These are phyloP conservation scores for Leucoraja ocellata DNA, from an alignment of 2,797 vertebrate species.

Conservation along the genomic window DNA sequence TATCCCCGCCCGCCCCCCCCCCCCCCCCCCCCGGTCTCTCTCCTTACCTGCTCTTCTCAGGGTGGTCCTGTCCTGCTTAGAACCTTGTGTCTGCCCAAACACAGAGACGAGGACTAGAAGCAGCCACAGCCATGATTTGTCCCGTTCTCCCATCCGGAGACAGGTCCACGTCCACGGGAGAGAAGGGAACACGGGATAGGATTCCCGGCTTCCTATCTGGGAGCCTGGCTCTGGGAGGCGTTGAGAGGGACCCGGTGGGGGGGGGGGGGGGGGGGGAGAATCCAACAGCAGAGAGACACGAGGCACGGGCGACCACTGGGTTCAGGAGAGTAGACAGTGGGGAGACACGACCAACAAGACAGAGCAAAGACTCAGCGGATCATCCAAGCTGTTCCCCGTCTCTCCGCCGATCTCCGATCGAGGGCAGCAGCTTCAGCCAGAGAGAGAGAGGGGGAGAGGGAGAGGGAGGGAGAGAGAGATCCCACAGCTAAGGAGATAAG, in stretches of 20 bases:
- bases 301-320: not conserved
- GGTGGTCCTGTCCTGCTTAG: not conserved
- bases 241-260: too few species aligned
- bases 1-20: too few species aligned
- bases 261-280: too few species aligned
- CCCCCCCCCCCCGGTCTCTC: too few species aligned
- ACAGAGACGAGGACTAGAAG: not conserved
- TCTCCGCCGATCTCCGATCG: not conserved
- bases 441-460: too few species aligned
- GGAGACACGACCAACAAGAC: not conserved
- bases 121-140: not conserved
- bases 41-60: not conserved
- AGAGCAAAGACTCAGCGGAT: not conserved
- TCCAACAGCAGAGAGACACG: too few species aligned
- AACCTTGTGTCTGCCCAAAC: too few species aligned
- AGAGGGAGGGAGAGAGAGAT: not conserved
- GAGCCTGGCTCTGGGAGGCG: not conserved
- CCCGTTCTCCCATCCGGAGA: not conserved
- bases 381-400: too few species aligned
- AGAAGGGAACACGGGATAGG: too few species aligned
- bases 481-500: conserved; percentile 22
- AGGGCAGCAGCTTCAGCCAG: not conserved
- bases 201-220: too few species aligned
- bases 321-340: not conserved
- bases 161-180: too few species aligned